These are phyloP conservation scores for Parauchenoglanis ngamensis DNA, from an alignment of 2,797 vertebrate genomes.

Conservation along the genomic window DNA sequence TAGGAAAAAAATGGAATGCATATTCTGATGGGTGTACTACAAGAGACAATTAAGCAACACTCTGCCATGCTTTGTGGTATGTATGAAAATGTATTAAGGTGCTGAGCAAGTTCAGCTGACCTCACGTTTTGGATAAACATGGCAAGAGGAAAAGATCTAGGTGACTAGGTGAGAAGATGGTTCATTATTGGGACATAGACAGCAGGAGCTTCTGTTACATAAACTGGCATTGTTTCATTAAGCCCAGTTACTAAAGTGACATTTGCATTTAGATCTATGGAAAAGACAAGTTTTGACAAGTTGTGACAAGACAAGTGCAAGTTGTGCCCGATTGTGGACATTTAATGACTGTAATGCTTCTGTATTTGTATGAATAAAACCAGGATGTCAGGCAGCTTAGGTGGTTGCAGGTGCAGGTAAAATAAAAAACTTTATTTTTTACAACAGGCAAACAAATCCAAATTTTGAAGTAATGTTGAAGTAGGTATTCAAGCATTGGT, in stretches of 20 bases:
- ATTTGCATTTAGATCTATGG: neutral
- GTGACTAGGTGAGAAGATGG: neutral
- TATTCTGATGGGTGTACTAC: neutral
- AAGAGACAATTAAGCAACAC: slow-evolving; percentile 1
- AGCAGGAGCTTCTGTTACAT: neutral
- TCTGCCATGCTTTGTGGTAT: neutral
- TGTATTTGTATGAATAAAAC: neutral
- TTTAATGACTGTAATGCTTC: neutral
- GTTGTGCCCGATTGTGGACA: neutral
- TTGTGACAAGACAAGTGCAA: too few relatives aligned
- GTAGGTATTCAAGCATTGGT: too few relatives aligned
- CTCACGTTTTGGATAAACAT: neutral
- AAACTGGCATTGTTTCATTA: neutral
- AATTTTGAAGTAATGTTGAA: too few relatives aligned
- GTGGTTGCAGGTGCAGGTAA: neutral
- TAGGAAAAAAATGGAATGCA: neutral
- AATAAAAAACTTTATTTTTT: neutral
- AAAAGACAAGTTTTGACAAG: neutral
- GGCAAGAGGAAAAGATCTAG: neutral
- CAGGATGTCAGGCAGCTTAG: neutral
- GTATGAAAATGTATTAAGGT: slow-evolving; percentile 10
- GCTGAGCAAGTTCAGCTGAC: neutral
- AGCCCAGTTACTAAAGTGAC: neutral
- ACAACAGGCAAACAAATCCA: too few relatives aligned
- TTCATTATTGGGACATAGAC: neutral